Percentiles rank a stretch among this genome's conserved stretches.
phyloP scores from a whole-genome alignment of 2,888 invertebrate genomes.

The Drosophila trichaetosa region DNA sequence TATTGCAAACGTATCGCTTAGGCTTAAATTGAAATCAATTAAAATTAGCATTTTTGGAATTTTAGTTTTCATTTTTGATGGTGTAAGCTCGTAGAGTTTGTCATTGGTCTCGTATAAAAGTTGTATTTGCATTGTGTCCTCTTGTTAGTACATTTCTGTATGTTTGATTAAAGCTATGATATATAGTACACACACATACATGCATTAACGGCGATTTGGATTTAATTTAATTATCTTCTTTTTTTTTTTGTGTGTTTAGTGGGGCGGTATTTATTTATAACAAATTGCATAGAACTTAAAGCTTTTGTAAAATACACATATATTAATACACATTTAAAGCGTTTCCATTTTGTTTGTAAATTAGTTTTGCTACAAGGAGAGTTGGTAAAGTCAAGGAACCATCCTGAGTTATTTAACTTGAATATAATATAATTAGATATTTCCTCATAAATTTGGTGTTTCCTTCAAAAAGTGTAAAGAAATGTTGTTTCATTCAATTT shows the following conservation, averaged over 20 bases:
- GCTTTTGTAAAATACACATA: slow-evolving; percentile 32
- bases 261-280: slow-evolving; percentile 5
- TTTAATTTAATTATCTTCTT: background rate
- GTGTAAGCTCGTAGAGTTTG: slow-evolving; percentile 73
- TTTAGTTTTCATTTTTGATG: slow-evolving; percentile 31
- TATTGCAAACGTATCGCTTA: slow-evolving; percentile 5
- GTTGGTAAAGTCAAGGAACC: slow-evolving; percentile 42
- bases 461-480: slow-evolving; percentile 63
- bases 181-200: slow-evolving; percentile 22
- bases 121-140: slow-evolving; percentile 38
- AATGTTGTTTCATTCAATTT: slow-evolving; percentile 44
- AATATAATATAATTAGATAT: slow-evolving; percentile 36
- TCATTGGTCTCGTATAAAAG: slow-evolving; percentile 64
- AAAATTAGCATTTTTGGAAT: background rate
- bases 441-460: slow-evolving; percentile 61
- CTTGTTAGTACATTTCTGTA: slow-evolving; percentile 12
- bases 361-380: slow-evolving; percentile 22
- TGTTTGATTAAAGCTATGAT: slow-evolving; percentile 46
- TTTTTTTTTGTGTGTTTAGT: background rate
- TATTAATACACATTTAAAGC: slow-evolving; percentile 57
- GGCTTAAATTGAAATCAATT: slow-evolving; percentile 4
- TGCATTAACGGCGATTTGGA: slow-evolving; percentile 21
- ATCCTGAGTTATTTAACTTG: slow-evolving; percentile 47
- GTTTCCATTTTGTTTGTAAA: slow-evolving; percentile 30
- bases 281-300: slow-evolving; percentile 45